Percentiles rank a stretch among this genome's conserved stretches.
These are phyloP conservation scores for Acipenser transmontanus DNA, from an alignment of 2,797 vertebrate genomes.

Conservation along the genomic window DNA sequence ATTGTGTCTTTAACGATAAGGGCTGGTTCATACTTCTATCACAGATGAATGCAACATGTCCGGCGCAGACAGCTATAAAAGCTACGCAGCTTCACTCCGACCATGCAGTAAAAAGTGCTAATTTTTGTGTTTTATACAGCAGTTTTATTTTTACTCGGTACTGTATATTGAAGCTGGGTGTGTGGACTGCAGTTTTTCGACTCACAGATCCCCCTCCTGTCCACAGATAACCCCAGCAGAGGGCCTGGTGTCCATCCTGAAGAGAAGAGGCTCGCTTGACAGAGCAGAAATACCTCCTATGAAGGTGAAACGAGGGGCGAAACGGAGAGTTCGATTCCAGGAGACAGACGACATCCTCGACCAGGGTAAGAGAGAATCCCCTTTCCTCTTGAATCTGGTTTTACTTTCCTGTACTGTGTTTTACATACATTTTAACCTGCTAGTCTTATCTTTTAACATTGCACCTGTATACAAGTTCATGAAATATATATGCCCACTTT, in stretches of 20 bases:
- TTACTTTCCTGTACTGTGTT: too few species aligned
- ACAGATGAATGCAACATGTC: too few species aligned
- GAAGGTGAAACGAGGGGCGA: conserved; percentile 55
- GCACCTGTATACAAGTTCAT: too few species aligned
- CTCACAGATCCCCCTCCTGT: not conserved
- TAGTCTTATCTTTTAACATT: too few species aligned
- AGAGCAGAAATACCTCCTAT: conserved; percentile 51
- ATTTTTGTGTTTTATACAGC: not conserved
- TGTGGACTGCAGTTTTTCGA: not conserved
- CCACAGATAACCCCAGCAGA: conserved; percentile 69
- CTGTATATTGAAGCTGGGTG: not conserved
- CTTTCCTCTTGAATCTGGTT: not conserved
- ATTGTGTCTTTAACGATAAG: too few species aligned
- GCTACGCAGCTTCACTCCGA: too few species aligned
- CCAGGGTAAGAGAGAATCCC: conserved; percentile 63
- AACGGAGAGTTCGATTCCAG: conserved; percentile 86
- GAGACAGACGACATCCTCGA: conserved; percentile 79
- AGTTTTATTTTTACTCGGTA: not conserved
- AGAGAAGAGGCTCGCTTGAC: conserved; percentile 71
- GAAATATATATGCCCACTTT: too few species aligned
- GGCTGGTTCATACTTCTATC: too few species aligned
- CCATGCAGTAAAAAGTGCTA: not conserved
- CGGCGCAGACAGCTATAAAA: too few species aligned
- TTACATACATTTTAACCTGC: too few species aligned
- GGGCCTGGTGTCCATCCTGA: conserved; percentile 89